A percentile compares a stretch with the other conserved stretches of the same genome.
Evolutionary conservation across 2,797 vertebrate genomes (phyloP).

Genomic region (Ceyx erithaca): DNA sequence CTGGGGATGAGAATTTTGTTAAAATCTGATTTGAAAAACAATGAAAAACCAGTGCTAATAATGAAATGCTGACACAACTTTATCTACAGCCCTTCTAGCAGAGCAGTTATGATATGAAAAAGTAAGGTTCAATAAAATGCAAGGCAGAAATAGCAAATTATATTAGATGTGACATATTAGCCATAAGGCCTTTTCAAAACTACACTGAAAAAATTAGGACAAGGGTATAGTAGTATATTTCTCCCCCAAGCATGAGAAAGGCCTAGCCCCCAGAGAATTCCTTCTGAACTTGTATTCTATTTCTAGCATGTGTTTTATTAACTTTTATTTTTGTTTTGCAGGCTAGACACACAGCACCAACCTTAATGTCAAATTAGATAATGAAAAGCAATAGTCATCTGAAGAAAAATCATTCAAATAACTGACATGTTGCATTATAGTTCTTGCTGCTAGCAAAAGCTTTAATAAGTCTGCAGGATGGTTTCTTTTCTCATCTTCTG

Average conservation of each 20-base stretch:
- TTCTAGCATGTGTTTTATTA: slow-evolving; percentile 70
- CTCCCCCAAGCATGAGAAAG: slow-evolving; percentile 52
- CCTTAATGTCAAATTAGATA: slow-evolving; percentile 76
- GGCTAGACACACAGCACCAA: slow-evolving; percentile 66
- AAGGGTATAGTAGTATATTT: slow-evolving; percentile 65
- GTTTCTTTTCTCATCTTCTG: slow-evolving; percentile 40
- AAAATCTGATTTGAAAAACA: slow-evolving; percentile 63
- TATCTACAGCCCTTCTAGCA: slow-evolving; percentile 57
- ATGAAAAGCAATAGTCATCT: slow-evolving; percentile 66
- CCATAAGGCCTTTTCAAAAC: slow-evolving; percentile 70
- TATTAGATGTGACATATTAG: slow-evolving; percentile 75
- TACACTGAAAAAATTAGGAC: slow-evolving; percentile 65
- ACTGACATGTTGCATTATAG: slow-evolving; percentile 65
- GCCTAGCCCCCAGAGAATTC: slow-evolving; percentile 39
- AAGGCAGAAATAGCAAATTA: slow-evolving; percentile 71
- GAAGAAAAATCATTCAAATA: slow-evolving; percentile 67
- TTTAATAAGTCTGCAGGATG: slow-evolving; percentile 60
- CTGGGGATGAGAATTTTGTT: slow-evolving; percentile 3
- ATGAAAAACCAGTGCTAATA: slow-evolving; percentile 61
- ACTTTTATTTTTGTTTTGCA: slow-evolving; percentile 74
- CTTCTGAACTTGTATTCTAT: slow-evolving; percentile 61
- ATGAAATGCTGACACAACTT: slow-evolving; percentile 65
- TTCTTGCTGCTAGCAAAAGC: slow-evolving; percentile 49
- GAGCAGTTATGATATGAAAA: slow-evolving; percentile 68
- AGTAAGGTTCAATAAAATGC: slow-evolving; percentile 65